Evolutionary conservation across 2,888 invertebrate species (phyloP).

Genomic region (Apamea epomidion): DNA sequence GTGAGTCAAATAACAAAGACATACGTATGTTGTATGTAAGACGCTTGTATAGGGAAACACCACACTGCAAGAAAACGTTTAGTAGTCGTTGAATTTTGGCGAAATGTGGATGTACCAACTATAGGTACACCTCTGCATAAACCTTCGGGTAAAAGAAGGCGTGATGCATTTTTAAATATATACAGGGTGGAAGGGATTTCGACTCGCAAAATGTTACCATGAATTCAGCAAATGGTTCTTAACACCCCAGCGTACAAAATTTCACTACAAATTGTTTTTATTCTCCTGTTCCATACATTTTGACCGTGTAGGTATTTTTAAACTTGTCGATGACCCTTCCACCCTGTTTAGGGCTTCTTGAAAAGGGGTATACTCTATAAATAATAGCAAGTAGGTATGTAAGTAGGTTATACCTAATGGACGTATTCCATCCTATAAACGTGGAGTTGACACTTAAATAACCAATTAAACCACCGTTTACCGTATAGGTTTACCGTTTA

Average conservation of each 20-base stretch:
- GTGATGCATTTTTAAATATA: neutral
- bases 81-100: neutral
- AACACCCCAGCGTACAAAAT: neutral
- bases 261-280: neutral
- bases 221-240: neutral
- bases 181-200: neutral
- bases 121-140: neutral
- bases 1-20: neutral
- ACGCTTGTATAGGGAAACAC: neutral
- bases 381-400: neutral
- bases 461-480: neutral
- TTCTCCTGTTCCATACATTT: neutral
- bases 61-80: neutral
- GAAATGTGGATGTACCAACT: neutral
- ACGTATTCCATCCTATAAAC: neutral
- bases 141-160: neutral
- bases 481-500: neutral
- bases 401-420: neutral
- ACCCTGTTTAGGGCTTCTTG: neutral
- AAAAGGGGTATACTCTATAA: neutral
- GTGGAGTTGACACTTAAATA: neutral
- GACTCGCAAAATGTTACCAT: neutral
- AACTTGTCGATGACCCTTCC: neutral
- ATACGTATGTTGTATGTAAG: neutral
- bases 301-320: neutral